Conservation (phyloP, 2,113 vertebrate species). For the Hemichromis elongatus region DNA sequence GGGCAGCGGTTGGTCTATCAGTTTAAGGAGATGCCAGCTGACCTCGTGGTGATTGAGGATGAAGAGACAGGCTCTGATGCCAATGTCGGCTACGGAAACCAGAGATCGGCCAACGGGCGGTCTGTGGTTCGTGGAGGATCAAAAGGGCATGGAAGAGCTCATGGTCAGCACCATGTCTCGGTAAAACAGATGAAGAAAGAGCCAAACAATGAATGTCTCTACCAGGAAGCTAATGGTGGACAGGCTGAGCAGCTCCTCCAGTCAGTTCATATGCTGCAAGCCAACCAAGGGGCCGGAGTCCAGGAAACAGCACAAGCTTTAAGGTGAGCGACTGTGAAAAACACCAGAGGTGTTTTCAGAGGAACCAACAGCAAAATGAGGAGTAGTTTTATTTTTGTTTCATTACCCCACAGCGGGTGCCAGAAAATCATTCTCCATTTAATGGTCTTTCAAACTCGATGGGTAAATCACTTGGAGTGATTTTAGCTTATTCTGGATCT, state of each 20-base stretch:
- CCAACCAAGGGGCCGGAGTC: conserved; percentile 53
- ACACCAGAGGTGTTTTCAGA: background rate
- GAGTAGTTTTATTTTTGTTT: background rate
- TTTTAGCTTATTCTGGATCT: background rate
- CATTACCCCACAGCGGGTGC: background rate
- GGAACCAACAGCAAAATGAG: background rate
- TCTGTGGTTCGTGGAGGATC: conserved; percentile 49
- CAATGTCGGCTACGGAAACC: conserved; percentile 38
- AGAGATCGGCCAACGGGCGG: conserved; percentile 58
- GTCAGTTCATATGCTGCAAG: conserved; percentile 68
- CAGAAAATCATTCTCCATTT: background rate
- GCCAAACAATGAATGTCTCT: conserved; percentile 46
- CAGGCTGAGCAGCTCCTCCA: conserved; percentile 66
- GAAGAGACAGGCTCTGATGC: conserved; percentile 54
- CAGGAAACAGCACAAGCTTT: conserved; percentile 58
- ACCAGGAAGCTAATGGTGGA: conserved; percentile 46
- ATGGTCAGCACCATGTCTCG: conserved; percentile 39
- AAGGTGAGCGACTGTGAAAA: conserved; percentile 51
- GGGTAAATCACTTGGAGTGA: background rate
- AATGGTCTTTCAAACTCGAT: background rate
- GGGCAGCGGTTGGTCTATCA: conserved; percentile 87
- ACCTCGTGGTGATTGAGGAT: conserved; percentile 85
- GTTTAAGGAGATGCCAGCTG: conserved; percentile 88
- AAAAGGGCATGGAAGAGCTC: conserved; percentile 51
- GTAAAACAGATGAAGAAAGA: conserved; percentile 66